These are phyloP conservation scores for Melanostoma scalare DNA, from an alignment of 2,888 invertebrate genomes.

Conservation along the genomic window DNA sequence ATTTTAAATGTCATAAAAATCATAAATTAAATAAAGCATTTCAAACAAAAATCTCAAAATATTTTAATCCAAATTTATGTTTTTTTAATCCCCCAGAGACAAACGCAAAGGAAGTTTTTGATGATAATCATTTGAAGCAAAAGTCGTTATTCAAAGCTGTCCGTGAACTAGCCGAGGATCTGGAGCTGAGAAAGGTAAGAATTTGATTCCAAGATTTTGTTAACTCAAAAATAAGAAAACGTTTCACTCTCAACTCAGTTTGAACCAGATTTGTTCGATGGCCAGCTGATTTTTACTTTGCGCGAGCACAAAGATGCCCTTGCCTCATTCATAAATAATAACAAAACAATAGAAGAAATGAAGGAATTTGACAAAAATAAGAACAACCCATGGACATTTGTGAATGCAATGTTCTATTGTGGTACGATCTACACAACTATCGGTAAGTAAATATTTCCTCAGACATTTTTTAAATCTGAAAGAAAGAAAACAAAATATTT, in stretches of 20 bases:
- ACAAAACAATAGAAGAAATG: constrained; percentile 75
- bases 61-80: not conserved
- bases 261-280: constrained; percentile 82
- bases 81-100: constrained; percentile 71
- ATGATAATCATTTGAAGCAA: constrained; percentile 74
- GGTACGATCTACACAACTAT: constrained; percentile 95
- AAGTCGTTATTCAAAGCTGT: constrained; percentile 78
- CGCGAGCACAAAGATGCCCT: constrained; percentile 84
- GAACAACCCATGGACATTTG: constrained; percentile 88
- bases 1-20: too few relatives aligned
- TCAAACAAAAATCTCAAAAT: not conserved
- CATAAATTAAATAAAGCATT: too few relatives aligned
- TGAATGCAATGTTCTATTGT: constrained; percentile 93
- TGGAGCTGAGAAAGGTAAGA: constrained; percentile 77
- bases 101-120: constrained; percentile 66
- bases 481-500: not conserved
- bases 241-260: constrained; percentile 55
- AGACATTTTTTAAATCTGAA: not conserved
- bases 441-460: constrained; percentile 84
- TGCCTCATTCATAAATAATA: constrained; percentile 75
- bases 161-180: constrained; percentile 79
- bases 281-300: constrained; percentile 82
- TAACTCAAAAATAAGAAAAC: too few relatives aligned
- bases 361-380: constrained; percentile 77
- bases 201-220: not conserved